A percentile compares a stretch with the other conserved stretches of the same genome.
phyloP scores from a whole-genome alignment of 1,140 invertebrate genomes.

The Caerostris extrusa region DNA sequence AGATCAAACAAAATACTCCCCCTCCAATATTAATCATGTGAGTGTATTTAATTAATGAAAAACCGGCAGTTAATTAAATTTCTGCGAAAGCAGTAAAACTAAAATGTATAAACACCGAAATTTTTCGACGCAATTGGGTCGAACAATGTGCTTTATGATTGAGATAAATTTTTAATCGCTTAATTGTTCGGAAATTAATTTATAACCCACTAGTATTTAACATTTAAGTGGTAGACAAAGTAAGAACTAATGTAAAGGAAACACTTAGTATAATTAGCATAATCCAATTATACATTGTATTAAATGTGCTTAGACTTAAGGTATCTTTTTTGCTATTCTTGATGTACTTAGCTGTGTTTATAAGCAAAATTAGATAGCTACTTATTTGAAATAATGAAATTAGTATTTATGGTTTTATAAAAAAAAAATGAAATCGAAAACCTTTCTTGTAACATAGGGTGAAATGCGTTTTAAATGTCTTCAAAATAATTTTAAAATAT shows the following conservation, averaged over 20 bases:
- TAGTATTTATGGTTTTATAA: neutral
- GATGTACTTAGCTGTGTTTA: neutral
- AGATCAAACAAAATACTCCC: constrained; percentile 71
- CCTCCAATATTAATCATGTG: constrained; percentile 65
- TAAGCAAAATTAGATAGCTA: neutral
- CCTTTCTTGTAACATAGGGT: too few species aligned
- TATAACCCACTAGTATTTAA: neutral
- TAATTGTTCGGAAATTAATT: constrained; percentile 64
- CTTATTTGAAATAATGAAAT: neutral
- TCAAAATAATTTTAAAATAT: too few species aligned
- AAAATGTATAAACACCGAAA: constrained; percentile 48
- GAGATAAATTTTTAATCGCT: constrained; percentile 58
- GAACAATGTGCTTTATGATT: constrained; percentile 20
- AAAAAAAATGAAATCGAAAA: neutral
- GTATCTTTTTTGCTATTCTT: neutral
- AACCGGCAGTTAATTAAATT: constrained; percentile 73
- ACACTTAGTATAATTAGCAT: constrained; percentile 42
- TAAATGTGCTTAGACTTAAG: constrained; percentile 7
- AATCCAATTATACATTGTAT: constrained; percentile 57
- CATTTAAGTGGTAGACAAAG: constrained; percentile 51
- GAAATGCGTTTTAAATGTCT: too few species aligned
- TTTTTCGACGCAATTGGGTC: constrained; percentile 42
- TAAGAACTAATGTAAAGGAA: constrained; percentile 19
- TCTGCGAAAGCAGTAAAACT: constrained; percentile 57
- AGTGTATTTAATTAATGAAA: constrained; percentile 72